Evolutionary conservation across 2,113 vertebrate species (phyloP).

Genomic region (Neotoma lepida): DNA sequence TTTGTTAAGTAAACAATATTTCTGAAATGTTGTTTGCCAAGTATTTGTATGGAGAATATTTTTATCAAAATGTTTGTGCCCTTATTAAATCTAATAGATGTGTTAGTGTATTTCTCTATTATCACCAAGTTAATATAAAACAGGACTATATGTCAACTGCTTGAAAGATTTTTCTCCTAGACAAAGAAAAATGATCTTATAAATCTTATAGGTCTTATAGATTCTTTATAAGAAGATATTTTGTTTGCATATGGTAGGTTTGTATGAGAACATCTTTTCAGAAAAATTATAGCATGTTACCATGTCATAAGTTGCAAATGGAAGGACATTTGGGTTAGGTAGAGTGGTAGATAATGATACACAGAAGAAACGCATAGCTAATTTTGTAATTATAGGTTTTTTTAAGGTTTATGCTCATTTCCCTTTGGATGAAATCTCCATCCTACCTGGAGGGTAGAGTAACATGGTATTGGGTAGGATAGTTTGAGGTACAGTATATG

Average conservation of each 20-base stretch:
- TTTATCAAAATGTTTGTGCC: not conserved
- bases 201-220: not conserved
- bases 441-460: not conserved
- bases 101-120: not conserved
- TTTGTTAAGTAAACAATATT: constrained; percentile 64
- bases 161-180: not conserved
- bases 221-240: not conserved
- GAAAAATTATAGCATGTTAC: not conserved
- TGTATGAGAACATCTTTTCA: not conserved
- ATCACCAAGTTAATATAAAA: not conserved
- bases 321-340: not conserved
- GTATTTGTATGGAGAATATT: constrained; percentile 12
- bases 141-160: not conserved
- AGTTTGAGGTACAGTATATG: not conserved
- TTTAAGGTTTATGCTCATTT: not conserved
- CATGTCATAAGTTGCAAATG: not conserved
- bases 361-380: not conserved
- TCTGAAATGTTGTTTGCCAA: constrained; percentile 59
- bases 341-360: not conserved
- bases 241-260: not conserved
- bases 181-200: not conserved
- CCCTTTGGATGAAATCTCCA: not conserved
- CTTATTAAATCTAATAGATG: not conserved
- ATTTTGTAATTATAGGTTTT: constrained; percentile 6
- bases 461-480: not conserved